Percentiles rank a stretch among this genome's conserved stretches.
Conservation (phyloP, 2,113 vertebrate genomes). For the Polyodon spathula region DNA sequence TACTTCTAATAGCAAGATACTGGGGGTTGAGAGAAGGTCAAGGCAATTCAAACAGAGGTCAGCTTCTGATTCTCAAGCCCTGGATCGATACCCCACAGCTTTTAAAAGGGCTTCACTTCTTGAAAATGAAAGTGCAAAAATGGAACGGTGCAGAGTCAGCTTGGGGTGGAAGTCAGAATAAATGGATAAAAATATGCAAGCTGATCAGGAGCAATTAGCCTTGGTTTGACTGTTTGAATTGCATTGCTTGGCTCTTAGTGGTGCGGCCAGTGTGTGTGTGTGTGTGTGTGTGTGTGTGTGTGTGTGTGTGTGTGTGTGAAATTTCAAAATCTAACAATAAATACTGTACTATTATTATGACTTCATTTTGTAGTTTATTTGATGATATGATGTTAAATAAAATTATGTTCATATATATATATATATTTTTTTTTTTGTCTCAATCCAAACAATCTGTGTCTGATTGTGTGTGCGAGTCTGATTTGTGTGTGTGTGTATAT, state of each 20-base stretch:
- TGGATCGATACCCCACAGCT: slow-evolving; percentile 4
- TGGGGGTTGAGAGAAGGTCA: background rate
- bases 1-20: background rate
- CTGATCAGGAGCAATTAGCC: slow-evolving; percentile 35
- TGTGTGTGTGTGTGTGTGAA: slow-evolving; percentile 2
- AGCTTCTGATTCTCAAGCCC: background rate
- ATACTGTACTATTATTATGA: too few relatives aligned
- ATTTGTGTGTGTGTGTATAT: slow-evolving; percentile 43
- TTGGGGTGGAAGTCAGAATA: too few relatives aligned
- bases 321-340: too few relatives aligned
- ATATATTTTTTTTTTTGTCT: background rate
- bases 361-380: too few relatives aligned
- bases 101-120: background rate
- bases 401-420: background rate
- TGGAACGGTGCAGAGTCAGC: too few relatives aligned
- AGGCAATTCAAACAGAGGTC: background rate
- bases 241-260: slow-evolving; percentile 19
- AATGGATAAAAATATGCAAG: too few relatives aligned
- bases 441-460: background rate
- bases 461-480: background rate
- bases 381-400: background rate
- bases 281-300: slow-evolving; percentile 16
- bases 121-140: background rate
- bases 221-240: slow-evolving; percentile 24
- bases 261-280: slow-evolving; percentile 18